phyloP scores from a whole-genome alignment of 2,888 invertebrate genomes.

The Coelogynopora nodosa region DNA sequence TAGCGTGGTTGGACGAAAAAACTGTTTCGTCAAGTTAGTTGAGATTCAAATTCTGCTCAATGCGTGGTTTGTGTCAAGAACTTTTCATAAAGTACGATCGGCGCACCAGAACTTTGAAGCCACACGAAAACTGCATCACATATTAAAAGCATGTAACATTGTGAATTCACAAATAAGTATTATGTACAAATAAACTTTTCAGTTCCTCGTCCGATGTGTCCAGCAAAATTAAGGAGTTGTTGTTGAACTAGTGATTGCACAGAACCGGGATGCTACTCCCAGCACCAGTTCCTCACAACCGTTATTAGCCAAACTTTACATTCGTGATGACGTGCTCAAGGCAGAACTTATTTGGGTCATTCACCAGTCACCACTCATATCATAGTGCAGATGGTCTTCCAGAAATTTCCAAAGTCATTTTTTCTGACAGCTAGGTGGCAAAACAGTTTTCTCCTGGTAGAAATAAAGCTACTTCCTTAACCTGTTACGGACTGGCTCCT shows the following conservation, averaged over 20 bases:
- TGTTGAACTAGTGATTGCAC: background rate
- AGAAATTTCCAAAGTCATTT: constrained; percentile 48
- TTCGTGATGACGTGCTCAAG: constrained; percentile 45
- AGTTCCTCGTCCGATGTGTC: background rate
- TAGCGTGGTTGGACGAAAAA: no score
- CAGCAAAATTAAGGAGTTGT: no score
- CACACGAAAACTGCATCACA: background rate
- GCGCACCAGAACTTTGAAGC: background rate
- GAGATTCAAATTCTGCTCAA: background rate
- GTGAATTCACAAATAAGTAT: background rate
- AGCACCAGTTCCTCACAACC: background rate
- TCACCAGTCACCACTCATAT: constrained; percentile 46
- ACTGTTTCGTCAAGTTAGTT: background rate
- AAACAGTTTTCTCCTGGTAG: constrained; percentile 41
- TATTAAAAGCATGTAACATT: background rate
- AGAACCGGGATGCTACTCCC: background rate
- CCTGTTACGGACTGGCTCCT: constrained; percentile 48
- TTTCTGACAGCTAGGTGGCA: constrained; percentile 48
- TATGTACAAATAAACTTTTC: background rate
- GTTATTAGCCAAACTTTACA: background rate
- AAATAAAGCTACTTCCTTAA: constrained; percentile 46
- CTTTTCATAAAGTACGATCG: background rate
- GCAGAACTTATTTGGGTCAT: constrained; percentile 49
- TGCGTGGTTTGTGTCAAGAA: background rate
- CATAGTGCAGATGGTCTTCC: constrained; percentile 43